These are phyloP conservation scores for Oxyura jamaicensis DNA, from an alignment of 2,113 vertebrate species.

Conservation along the genomic window DNA sequence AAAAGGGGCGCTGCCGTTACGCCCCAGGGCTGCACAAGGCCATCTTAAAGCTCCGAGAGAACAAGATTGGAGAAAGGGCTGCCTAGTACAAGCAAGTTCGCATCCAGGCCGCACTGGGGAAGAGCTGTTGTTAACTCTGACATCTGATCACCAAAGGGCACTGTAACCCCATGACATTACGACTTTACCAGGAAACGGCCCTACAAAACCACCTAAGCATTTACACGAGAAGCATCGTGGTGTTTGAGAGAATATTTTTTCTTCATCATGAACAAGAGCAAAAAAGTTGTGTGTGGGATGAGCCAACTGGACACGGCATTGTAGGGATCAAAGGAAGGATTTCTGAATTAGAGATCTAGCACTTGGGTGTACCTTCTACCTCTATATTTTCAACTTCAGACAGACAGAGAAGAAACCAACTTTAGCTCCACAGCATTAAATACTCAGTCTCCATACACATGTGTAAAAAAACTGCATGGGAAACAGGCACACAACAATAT, in stretches of 20 bases:
- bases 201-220: neutral
- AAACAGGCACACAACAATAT: slow-evolving; percentile 9
- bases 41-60: neutral
- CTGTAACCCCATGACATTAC: neutral
- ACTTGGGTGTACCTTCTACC: neutral
- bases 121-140: neutral
- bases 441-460: neutral
- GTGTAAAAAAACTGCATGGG: neutral
- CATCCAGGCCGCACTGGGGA: neutral
- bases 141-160: neutral
- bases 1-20: neutral
- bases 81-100: fast-evolving
- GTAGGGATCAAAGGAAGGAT: neutral
- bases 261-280: neutral
- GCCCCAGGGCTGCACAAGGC: neutral
- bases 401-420: neutral
- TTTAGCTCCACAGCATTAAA: neutral
- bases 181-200: neutral
- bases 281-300: neutral
- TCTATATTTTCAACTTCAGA: neutral
- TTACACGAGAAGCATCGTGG: neutral
- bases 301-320: neutral
- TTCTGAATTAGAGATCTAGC: neutral
- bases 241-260: neutral
- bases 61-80: neutral